Conservation (phyloP, 2,888 invertebrate species). For the Lepidonotus clava region DNA sequence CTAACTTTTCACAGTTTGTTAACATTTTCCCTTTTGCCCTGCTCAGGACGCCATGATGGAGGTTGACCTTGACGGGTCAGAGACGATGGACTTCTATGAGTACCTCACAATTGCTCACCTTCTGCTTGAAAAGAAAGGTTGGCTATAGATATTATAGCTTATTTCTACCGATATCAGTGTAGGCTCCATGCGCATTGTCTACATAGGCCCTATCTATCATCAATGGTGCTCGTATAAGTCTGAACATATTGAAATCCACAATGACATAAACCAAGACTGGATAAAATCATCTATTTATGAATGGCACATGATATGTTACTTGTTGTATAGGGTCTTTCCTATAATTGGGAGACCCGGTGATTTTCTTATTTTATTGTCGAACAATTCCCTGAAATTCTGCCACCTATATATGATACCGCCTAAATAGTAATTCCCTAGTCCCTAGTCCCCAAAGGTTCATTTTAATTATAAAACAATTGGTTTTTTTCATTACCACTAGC, state of each 20-base stretch:
- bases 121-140: constrained; percentile 70
- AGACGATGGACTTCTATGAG: constrained; percentile 74
- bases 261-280: neutral
- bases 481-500: too few species aligned
- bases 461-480: too few species aligned
- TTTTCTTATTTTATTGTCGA: too few species aligned
- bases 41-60: constrained; percentile 73
- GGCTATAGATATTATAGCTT: neutral
- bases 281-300: neutral
- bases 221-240: neutral
- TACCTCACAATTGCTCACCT: constrained; percentile 72
- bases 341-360: too few species aligned
- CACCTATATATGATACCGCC: too few species aligned
- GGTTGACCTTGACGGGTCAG: constrained; percentile 71
- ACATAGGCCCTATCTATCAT: neutral
- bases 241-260: neutral
- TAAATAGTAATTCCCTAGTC: too few species aligned
- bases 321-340: too few species aligned
- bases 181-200: too few species aligned
- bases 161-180: neutral
- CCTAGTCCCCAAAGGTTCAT: too few species aligned
- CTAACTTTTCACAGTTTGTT: too few species aligned
- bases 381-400: too few species aligned
- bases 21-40: neutral
- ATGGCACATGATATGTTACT: too few species aligned